Conservation (phyloP, 2,888 invertebrate genomes). For the Drosophila anceps region DNA sequence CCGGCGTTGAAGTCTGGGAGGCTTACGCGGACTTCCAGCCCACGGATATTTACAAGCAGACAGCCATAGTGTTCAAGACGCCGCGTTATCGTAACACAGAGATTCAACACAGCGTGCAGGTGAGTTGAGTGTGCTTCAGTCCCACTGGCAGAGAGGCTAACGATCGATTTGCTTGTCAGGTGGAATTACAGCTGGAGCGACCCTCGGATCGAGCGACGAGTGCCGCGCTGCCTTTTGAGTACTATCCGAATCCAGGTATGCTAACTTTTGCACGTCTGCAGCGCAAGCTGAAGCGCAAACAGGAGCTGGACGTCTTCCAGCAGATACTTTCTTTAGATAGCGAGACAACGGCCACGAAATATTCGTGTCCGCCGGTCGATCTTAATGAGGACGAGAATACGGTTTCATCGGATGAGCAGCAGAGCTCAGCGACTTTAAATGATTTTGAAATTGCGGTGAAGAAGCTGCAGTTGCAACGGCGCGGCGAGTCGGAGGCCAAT, state of each 20-base stretch:
- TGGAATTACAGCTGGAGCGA: slow-evolving; percentile 92
- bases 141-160: neutral
- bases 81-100: slow-evolving; percentile 90
- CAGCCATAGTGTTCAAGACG: slow-evolving; percentile 92
- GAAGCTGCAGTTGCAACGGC: slow-evolving; percentile 64
- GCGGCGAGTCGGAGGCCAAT: slow-evolving; percentile 73
- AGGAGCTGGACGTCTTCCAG: slow-evolving; percentile 86
- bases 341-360: slow-evolving; percentile 82
- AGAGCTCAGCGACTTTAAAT: slow-evolving; percentile 77
- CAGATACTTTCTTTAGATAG: slow-evolving; percentile 86
- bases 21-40: slow-evolving; percentile 93
- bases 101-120: slow-evolving; percentile 89
- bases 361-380: slow-evolving; percentile 73
- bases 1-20: slow-evolving; percentile 90
- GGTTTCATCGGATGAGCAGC: slow-evolving; percentile 75
- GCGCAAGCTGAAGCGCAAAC: slow-evolving; percentile 88
- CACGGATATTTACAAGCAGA: slow-evolving; percentile 93
- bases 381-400: slow-evolving; percentile 73
- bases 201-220: slow-evolving; percentile 93
- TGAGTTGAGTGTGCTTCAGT: slow-evolving; percentile 54
- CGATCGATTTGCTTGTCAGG: slow-evolving; percentile 84
- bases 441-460: slow-evolving; percentile 77
- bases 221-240: slow-evolving; percentile 92
- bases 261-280: slow-evolving; percentile 90
- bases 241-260: slow-evolving; percentile 90